Percentiles rank a stretch among this genome's conserved stretches.
phyloP scores from a whole-genome alignment of 2,797 vertebrate species.

The Zenarchopterus dispar region DNA sequence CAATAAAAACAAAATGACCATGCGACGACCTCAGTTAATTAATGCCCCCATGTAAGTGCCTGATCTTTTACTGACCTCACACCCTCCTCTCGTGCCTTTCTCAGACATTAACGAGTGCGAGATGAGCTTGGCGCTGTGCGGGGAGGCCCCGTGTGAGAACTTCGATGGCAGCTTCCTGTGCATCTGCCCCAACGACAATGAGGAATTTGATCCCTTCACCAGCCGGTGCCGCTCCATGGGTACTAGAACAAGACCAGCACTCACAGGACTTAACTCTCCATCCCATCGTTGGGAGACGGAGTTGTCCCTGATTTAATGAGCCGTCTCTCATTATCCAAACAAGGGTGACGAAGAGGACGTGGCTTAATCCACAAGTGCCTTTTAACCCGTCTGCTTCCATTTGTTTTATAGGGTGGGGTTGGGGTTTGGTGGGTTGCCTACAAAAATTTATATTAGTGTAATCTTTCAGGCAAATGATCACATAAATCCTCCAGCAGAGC shows the following conservation, averaged over 20 bases:
- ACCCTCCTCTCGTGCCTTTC: conserved; percentile 47
- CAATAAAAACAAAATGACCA: too few species aligned
- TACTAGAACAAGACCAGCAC: conserved; percentile 69
- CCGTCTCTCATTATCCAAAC: conserved; percentile 78
- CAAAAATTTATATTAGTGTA: conserved; percentile 57
- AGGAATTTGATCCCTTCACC: conserved; percentile 84
- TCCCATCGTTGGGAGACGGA: conserved; percentile 65
- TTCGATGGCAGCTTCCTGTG: conserved; percentile 86
- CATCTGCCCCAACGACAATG: conserved; percentile 83
- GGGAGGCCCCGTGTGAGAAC: conserved; percentile 84
- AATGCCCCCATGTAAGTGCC: neutral
- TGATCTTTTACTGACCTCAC: conserved; percentile 40
- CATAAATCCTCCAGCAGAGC: conserved; percentile 49
- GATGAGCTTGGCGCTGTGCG: conserved; percentile 80
- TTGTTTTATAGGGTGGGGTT: conserved; percentile 47
- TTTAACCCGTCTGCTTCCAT: conserved; percentile 63
- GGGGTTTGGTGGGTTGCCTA: conserved; percentile 51
- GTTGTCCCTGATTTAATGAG: conserved; percentile 80
- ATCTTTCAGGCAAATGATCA: conserved; percentile 57
- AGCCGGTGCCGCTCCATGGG: conserved; percentile 80
- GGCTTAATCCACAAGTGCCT: conserved; percentile 53
- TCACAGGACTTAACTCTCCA: conserved; percentile 69
- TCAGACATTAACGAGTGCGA: conserved; percentile 84
- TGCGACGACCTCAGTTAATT: neutral
- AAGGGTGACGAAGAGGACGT: conserved; percentile 66